Base-by-base conservation (phyloP, 1,140 invertebrate species). In the Eulimnadia texana region DNA sequence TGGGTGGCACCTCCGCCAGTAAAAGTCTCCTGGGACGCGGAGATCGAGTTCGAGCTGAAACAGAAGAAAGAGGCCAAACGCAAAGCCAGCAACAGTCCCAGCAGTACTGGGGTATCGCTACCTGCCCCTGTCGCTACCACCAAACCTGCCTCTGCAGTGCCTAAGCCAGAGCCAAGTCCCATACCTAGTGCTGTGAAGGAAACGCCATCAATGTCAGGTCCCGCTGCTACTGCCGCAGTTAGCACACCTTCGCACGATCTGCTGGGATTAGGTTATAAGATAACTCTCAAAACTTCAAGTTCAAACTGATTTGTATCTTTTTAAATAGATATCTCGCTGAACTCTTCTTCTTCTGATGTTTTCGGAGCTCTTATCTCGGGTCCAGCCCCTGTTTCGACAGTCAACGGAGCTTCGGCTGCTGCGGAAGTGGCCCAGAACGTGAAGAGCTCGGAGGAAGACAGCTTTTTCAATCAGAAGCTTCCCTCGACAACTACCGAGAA, bases 1-100 rank as follows among this genome's bases (percentile, higher is more conserved):
- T 98, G 92, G 92, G 88, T 96, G 42, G 87, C 85, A 58, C 88
- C 88, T 24, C 77, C 85, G 50, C 78, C 86, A 59, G 86, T 88
- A 19, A 88, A 91, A 76, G 85, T 89, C 29, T 83, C 84, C 72
- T 83, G 81, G 83, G 87, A 90, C 66, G 87, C 89, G 70, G 88
- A 90, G 70, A 83, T 92, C 58, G 88, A 92, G 65, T 64, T 65
- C 27, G 71, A 72, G 27, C 64, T 69, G 47, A 67, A 67, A 28
- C 66, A 67, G 86, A 92, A 74, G 86, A 91, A 76, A 68, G 88
- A 87, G 67, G 79, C 75, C 13, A 69, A 76, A 62, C 73, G 76
- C 16, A 76, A 77, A 63, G 71, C 76, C 11, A 70, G 84, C 53
- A 78, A 82, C 9, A 85, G 84, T 68, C 84, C 86, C 9, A 85